Percentiles rank a stretch among this genome's conserved stretches.
These are phyloP conservation scores for Anthoscopus minutus DNA, from an alignment of 2,113 vertebrate species.

Conservation along the genomic window DNA sequence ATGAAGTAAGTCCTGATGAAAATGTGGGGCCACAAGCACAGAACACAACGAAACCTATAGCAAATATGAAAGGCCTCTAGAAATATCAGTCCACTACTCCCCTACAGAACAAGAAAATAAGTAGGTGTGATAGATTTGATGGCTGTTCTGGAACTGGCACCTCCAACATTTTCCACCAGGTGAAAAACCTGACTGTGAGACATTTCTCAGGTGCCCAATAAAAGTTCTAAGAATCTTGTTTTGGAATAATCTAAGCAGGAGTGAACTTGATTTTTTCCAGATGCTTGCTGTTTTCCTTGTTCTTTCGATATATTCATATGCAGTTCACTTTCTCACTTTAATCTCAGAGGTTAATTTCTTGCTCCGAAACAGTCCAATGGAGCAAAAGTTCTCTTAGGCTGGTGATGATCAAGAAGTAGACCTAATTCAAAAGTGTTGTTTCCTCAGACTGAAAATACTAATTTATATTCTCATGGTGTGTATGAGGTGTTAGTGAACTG, in stretches of 20 bases:
- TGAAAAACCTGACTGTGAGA: conserved; percentile 45
- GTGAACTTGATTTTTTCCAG: conserved; percentile 56
- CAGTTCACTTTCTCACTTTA: conserved; percentile 21
- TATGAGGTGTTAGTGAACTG: neutral
- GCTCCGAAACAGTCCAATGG: neutral
- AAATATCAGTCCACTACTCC: neutral
- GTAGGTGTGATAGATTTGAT: conserved; percentile 45
- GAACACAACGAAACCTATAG: neutral
- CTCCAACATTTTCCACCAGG: conserved; percentile 52
- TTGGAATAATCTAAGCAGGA: conserved; percentile 34
- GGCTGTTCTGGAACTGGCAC: conserved; percentile 13
- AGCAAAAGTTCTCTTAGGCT: neutral
- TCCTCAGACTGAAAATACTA: neutral
- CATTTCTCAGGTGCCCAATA: conserved; percentile 53
- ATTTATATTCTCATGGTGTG: neutral
- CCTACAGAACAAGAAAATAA: conserved; percentile 30
- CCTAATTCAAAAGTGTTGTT: neutral
- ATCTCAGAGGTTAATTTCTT: conserved; percentile 20
- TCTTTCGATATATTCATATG: neutral
- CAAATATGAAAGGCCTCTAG: neutral
- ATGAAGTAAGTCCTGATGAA: neutral
- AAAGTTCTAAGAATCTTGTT: conserved; percentile 38
- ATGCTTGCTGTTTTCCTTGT: conserved; percentile 21
- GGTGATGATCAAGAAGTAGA: neutral
- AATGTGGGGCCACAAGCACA: neutral